phyloP scores from a whole-genome alignment of 1,140 invertebrate genomes.

The Argopecten irradians region DNA sequence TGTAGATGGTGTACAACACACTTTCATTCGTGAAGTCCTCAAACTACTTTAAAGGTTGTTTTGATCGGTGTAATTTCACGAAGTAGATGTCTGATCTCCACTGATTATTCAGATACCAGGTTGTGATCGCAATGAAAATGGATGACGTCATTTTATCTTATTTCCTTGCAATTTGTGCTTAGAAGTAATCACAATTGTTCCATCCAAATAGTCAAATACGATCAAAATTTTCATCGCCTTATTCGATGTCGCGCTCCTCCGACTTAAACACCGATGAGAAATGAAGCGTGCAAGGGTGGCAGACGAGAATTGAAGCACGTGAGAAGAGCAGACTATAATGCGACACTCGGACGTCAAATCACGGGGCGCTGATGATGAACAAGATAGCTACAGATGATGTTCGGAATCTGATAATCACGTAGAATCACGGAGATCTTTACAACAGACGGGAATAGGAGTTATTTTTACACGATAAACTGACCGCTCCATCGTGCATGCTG shows the following conservation, averaged over 20 bases:
- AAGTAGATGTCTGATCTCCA: background rate
- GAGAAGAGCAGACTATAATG: background rate
- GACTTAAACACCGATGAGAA: background rate
- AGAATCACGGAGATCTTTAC: background rate
- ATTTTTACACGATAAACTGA: background rate
- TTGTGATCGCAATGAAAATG: background rate
- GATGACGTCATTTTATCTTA: background rate
- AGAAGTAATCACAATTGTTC: background rate
- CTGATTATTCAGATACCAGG: background rate
- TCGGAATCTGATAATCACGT: background rate
- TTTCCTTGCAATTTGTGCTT: background rate
- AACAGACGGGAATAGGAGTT: background rate
- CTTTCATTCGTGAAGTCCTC: too few relatives aligned
- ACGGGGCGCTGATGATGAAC: background rate
- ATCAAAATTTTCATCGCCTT: slow-evolving; percentile 1
- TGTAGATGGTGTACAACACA: too few relatives aligned
- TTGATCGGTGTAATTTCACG: background rate
- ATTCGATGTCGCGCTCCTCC: slow-evolving; percentile 3
- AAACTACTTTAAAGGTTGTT: background rate
- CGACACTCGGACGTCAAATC: background rate
- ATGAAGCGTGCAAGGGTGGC: background rate
- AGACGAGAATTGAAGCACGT: slow-evolving; percentile 15
- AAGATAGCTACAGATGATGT: background rate
- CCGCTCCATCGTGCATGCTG: background rate
- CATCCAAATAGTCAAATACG: slow-evolving; percentile 8